Conservation (phyloP, 2,797 vertebrate genomes). For the Lutjanus argentimaculatus region DNA sequence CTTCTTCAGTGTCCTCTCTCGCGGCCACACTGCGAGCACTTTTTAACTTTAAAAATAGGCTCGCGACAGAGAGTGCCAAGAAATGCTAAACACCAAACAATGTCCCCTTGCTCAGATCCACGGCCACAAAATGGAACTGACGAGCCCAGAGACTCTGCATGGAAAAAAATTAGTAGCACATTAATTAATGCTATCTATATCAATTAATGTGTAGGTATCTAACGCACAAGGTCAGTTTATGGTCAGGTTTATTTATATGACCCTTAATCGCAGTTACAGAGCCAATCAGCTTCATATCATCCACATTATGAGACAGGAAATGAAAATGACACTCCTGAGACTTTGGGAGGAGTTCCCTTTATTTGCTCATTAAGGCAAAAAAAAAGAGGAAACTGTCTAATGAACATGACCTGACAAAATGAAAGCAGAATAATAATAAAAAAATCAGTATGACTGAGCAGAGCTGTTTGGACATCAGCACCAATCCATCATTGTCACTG, state of each 20-base stretch:
- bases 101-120: conserved; percentile 71
- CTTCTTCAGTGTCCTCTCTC: conserved; percentile 80
- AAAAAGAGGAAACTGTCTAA: conserved; percentile 7
- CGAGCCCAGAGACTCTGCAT: conserved; percentile 41
- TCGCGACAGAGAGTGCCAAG: conserved; percentile 72
- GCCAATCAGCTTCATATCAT: conserved; percentile 7
- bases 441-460: background rate
- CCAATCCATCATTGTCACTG: background rate
- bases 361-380: conserved; percentile 28
- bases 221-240: conserved; percentile 5
- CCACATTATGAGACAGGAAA: conserved; percentile 31
- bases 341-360: conserved; percentile 33
- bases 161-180: conserved; percentile 26
- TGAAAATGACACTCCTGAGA: conserved; percentile 25
- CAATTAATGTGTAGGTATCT: conserved; percentile 12
- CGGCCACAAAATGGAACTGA: conserved; percentile 67
- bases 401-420: conserved; percentile 27
- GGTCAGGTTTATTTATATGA: conserved; percentile 45
- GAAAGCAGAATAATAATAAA: conserved; percentile 13
- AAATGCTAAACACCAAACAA: conserved; percentile 79
- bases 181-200: conserved; percentile 46
- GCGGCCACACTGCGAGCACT: conserved; percentile 77
- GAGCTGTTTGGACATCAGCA: conserved; percentile 5
- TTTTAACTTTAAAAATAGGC: conserved; percentile 85
- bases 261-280: conserved; percentile 26